Conservation (phyloP, 2,888 invertebrate species). For the Drosophila merina region DNA sequence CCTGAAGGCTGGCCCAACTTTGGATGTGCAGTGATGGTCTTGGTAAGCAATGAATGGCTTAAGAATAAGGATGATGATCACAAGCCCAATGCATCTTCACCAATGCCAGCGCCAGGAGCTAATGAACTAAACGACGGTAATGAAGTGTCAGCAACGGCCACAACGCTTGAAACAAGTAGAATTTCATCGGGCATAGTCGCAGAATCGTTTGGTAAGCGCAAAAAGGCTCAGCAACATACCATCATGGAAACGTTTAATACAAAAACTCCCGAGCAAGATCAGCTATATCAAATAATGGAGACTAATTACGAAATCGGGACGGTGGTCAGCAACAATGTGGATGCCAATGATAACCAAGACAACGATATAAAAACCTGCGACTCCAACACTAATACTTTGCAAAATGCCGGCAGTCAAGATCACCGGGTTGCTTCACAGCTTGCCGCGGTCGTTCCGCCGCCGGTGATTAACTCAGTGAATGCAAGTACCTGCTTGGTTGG, state of each 20-base stretch:
- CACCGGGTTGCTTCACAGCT: slow-evolving; percentile 17
- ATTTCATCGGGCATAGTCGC: slow-evolving; percentile 2
- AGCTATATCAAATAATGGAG: slow-evolving; percentile 33
- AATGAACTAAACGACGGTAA: slow-evolving; percentile 5
- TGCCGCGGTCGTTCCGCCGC: slow-evolving; percentile 45
- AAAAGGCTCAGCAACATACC: slow-evolving; percentile 14
- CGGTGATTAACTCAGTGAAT: slow-evolving; percentile 67
- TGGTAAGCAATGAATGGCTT: slow-evolving; percentile 82
- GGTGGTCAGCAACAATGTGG: slow-evolving; percentile 23
- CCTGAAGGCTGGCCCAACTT: not conserved
- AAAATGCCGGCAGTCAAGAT: slow-evolving; percentile 30
- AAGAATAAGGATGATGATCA: slow-evolving; percentile 72
- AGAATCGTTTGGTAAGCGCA: slow-evolving; percentile 24
- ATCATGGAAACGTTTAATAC: slow-evolving; percentile 63
- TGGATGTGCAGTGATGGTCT: slow-evolving; percentile 79
- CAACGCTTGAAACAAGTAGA: slow-evolving; percentile 1
- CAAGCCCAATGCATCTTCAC: slow-evolving; percentile 50
- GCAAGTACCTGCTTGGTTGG: slow-evolving; percentile 45
- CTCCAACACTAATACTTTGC: slow-evolving; percentile 65
- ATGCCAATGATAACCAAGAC: slow-evolving; percentile 59
- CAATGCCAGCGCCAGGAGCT: slow-evolving; percentile 45
- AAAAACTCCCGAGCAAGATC: slow-evolving; percentile 45
- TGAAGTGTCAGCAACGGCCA: not conserved
- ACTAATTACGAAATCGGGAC: slow-evolving; percentile 55
- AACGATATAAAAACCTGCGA: slow-evolving; percentile 59